A percentile compares a stretch with the other conserved stretches of the same genome.
Conservation (phyloP, 2,113 vertebrate species). For the Laticauda laticaudata region DNA sequence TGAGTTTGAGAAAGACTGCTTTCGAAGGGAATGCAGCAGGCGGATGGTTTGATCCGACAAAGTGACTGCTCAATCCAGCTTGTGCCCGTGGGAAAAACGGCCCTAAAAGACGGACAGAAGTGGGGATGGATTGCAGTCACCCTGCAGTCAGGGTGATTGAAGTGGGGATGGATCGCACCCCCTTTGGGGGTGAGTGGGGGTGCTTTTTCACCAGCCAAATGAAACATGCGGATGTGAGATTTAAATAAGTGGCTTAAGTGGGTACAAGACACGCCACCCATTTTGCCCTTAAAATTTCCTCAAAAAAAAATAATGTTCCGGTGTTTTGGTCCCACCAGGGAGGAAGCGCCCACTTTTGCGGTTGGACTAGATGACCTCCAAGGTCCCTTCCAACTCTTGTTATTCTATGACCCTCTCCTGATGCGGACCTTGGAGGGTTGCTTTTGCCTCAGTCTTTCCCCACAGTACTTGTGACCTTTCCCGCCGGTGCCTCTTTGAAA, state of each 20-base stretch:
- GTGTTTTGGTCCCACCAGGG: neutral
- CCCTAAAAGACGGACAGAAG: neutral
- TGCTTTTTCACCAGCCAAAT: neutral
- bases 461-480: neutral
- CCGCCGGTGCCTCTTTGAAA: neutral
- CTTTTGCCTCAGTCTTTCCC: neutral
- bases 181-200: neutral
- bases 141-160: neutral
- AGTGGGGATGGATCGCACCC: too few species aligned
- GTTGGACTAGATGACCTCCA: too few species aligned
- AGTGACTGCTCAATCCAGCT: neutral
- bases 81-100: neutral
- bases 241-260: neutral
- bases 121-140: neutral
- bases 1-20: neutral
- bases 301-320: neutral
- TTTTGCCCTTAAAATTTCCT: neutral
- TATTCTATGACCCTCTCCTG: neutral
- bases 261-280: neutral
- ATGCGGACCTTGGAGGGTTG: neutral
- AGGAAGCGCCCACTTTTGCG: neutral
- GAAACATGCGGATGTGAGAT: neutral
- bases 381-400: too few species aligned
- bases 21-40: neutral
- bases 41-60: neutral